Evolutionary conservation across 2,113 vertebrate species (phyloP).

Genomic region (Empidonax traillii): DNA sequence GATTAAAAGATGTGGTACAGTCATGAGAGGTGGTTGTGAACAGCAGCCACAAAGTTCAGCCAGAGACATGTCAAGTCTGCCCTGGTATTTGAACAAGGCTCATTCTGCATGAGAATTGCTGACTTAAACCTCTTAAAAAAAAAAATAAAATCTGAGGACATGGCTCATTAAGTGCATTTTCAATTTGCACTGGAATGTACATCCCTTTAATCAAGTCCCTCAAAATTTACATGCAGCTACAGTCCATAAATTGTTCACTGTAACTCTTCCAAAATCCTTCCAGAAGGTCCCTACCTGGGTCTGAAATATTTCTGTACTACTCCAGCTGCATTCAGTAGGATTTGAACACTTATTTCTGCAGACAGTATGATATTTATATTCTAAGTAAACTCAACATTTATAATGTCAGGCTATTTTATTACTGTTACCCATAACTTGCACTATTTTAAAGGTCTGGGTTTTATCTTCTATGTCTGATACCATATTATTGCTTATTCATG

Average conservation of each 20-base stretch:
- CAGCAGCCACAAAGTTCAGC: not conserved
- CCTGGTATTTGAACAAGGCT: not conserved
- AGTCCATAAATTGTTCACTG: not conserved
- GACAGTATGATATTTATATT: not conserved
- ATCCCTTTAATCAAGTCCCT: not conserved
- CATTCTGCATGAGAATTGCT: not conserved
- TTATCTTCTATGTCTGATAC: not conserved
- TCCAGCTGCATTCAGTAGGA: not conserved
- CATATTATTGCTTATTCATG: not conserved
- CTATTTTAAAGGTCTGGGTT: not conserved
- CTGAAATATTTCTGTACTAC: not conserved
- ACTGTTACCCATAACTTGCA: not conserved
- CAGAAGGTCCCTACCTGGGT: not conserved
- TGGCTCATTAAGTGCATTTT: not conserved
- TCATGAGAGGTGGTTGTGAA: not conserved
- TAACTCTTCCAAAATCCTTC: not conserved
- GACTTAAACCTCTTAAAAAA: not conserved
- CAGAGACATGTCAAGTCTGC: not conserved
- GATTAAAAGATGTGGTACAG: not conserved
- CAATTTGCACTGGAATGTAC: not conserved
- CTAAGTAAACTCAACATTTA: not conserved
- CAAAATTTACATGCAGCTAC: not conserved
- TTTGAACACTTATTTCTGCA: not conserved
- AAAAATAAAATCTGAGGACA: not conserved
- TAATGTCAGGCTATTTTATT: not conserved